phyloP scores from a whole-genome alignment of 2,797 vertebrate genomes.

The Pseudomugil tenellus region DNA sequence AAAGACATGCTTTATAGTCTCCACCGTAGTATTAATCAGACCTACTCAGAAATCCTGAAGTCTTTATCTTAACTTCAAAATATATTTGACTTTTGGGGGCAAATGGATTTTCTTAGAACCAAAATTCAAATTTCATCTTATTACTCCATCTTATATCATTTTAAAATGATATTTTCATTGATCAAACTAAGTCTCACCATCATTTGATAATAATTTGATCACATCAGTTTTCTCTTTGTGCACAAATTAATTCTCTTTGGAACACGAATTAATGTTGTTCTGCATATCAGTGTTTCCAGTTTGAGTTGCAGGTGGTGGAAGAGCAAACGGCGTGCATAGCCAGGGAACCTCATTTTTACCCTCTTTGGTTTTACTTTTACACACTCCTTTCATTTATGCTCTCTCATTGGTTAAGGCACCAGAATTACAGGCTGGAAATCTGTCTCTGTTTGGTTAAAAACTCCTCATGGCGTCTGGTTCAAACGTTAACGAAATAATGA shows the following conservation, averaged over 20 bases:
- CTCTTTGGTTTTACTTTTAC: neutral
- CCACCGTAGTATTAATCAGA: slow-evolving; percentile 11
- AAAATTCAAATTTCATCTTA: neutral
- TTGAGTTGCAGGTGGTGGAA: neutral
- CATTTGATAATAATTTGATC: neutral
- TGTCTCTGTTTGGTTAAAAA: neutral
- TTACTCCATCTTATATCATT: no score
- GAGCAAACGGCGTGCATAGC: neutral
- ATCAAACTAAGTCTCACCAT: neutral
- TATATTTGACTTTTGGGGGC: neutral
- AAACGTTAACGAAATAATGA: neutral
- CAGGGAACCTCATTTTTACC: neutral
- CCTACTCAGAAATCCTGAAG: neutral
- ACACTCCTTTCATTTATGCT: neutral
- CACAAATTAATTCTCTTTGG: neutral
- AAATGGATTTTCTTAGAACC: neutral
- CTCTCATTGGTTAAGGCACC: neutral
- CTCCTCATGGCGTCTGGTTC: neutral
- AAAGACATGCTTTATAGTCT: slow-evolving; percentile 8
- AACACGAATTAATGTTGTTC: neutral
- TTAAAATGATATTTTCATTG: neutral
- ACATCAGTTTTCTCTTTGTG: no score
- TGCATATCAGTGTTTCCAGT: neutral
- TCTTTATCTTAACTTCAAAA: neutral
- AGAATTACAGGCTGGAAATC: neutral